Conservation (phyloP, 2,888 invertebrate genomes). For the Orthonychiurus folsomi region DNA sequence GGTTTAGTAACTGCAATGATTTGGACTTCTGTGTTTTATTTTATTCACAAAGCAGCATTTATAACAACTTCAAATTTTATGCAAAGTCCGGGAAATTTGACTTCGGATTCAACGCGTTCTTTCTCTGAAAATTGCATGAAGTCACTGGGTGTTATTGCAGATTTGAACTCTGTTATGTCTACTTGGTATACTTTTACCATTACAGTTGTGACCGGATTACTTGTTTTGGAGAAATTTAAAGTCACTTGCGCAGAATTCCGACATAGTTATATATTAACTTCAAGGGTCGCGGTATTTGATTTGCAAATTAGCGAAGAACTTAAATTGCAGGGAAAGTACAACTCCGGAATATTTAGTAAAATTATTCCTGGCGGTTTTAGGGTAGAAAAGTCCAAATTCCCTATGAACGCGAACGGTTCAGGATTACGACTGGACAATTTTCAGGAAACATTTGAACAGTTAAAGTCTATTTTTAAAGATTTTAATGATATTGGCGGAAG, state of each 20-base stretch:
- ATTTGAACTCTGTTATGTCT: neutral
- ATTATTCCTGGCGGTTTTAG: too few species aligned
- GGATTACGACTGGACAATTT: neutral
- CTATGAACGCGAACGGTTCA: too few species aligned
- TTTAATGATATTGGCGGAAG: neutral
- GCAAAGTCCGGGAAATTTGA: neutral
- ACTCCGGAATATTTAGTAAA: too few species aligned
- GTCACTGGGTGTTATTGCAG: neutral
- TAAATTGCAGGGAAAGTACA: neutral
- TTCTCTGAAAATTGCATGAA: too few species aligned
- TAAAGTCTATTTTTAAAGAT: neutral
- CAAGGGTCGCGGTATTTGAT: too few species aligned
- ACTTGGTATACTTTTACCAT: neutral
- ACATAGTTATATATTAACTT: neutral
- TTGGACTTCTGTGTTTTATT: too few species aligned
- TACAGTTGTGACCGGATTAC: neutral
- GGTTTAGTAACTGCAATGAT: neutral
- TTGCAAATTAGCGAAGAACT: too few species aligned
- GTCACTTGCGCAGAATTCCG: neutral
- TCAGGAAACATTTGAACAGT: neutral
- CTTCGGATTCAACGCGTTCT: too few species aligned
- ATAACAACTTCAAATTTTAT: neutral
- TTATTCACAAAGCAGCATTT: neutral
- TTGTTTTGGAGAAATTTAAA: neutral
- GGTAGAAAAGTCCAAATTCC: too few species aligned